phyloP scores from a whole-genome alignment of 2,113 vertebrate species.

The Gymnogyps californianus region DNA sequence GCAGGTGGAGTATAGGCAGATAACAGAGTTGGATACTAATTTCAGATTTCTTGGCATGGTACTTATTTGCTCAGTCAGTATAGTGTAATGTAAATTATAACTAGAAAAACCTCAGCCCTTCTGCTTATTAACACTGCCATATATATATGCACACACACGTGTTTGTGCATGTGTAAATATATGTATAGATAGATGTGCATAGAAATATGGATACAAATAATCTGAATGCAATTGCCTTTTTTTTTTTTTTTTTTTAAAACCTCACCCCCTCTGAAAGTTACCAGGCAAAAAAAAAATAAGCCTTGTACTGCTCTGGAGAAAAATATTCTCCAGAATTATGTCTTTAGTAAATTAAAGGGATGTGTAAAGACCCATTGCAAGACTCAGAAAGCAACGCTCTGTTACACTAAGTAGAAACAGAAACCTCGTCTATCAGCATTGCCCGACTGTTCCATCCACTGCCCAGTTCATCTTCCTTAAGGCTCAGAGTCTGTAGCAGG shows the following conservation, averaged over 20 bases:
- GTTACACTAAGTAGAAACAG: background rate
- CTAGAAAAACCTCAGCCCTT: background rate
- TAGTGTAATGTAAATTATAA: background rate
- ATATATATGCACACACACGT: background rate
- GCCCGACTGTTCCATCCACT: background rate
- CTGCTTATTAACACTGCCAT: background rate
- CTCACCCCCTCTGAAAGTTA: background rate
- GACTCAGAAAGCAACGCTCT: background rate
- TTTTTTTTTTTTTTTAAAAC: background rate
- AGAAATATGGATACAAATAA: background rate
- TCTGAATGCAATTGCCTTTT: background rate
- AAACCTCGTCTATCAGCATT: background rate
- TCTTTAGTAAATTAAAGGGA: background rate
- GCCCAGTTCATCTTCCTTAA: background rate
- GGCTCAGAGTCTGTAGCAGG: background rate
- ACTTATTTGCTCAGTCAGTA: background rate
- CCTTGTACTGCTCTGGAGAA: background rate
- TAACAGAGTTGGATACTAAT: background rate
- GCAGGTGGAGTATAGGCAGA: background rate
- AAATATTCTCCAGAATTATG: background rate
- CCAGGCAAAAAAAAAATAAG: background rate
- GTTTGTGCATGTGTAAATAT: background rate
- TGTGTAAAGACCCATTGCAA: background rate
- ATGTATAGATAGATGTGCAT: background rate
- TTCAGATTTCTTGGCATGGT: background rate